Conservation (phyloP, 2,888 invertebrate species). For the Eupithecia insigniata region DNA sequence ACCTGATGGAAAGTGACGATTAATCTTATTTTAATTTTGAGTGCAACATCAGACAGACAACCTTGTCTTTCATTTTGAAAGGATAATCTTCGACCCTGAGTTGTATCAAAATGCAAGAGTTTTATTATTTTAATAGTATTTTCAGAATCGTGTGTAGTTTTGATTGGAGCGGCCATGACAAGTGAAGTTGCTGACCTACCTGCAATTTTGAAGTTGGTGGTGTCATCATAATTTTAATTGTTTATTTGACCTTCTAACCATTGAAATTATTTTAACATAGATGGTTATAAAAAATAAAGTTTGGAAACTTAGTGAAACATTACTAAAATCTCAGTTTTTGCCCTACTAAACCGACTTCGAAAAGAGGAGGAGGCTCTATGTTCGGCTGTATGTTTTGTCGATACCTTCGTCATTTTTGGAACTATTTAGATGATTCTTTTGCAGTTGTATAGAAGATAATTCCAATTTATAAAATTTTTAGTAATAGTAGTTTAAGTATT, state of each 20-base stretch:
- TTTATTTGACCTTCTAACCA: not conserved
- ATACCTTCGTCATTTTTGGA: too few species aligned
- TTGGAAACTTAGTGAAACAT: not conserved
- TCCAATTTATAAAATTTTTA: too few species aligned
- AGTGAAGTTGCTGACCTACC: not conserved
- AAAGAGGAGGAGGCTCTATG: too few species aligned
- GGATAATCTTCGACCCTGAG: not conserved
- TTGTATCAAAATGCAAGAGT: not conserved
- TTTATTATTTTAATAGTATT: constrained; percentile 9
- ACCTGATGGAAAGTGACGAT: too few species aligned
- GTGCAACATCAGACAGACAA: not conserved
- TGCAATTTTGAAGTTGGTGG: not conserved
- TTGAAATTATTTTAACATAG: not conserved
- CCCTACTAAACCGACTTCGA: not conserved
- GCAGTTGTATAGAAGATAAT: too few species aligned
- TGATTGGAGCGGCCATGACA: constrained; percentile 10
- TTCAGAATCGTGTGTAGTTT: not conserved
- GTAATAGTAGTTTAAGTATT: too few species aligned
- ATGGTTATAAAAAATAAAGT: not conserved
- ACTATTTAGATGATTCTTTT: too few species aligned
- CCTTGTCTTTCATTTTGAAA: constrained; percentile 11
- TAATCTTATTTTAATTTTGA: constrained; percentile 8
- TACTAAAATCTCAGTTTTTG: not conserved
- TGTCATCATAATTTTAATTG: not conserved
- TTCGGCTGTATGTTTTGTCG: too few species aligned